Evolutionary conservation across 2,888 invertebrate genomes (phyloP).

Genomic region (Plebejus anna): DNA sequence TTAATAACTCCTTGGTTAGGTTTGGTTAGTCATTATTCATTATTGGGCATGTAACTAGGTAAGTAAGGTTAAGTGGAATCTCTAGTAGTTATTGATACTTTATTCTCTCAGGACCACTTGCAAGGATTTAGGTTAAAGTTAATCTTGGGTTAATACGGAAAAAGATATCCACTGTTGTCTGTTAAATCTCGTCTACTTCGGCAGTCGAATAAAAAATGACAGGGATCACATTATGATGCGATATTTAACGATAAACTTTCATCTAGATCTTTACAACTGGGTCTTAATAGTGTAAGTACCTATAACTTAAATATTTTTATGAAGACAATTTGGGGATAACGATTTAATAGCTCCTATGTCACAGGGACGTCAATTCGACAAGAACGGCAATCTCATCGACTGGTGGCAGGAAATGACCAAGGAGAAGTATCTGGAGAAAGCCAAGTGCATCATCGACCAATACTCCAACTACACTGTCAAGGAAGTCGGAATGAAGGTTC

Average conservation of each 20-base stretch:
- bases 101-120: too few relatives aligned
- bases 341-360: neutral
- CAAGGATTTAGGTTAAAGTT: too few relatives aligned
- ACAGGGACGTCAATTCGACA: slow-evolving; percentile 93
- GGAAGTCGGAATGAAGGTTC: slow-evolving; percentile 86
- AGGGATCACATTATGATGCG: neutral
- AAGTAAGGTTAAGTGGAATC: neutral
- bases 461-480: slow-evolving; percentile 94
- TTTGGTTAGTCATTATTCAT: neutral
- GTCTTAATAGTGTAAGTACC: neutral
- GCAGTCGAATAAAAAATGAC: too few relatives aligned
- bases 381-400: slow-evolving; percentile 92
- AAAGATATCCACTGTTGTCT: too few relatives aligned
- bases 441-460: slow-evolving; percentile 95
- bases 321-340: neutral
- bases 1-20: neutral
- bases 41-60: neutral
- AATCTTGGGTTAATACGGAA: too few relatives aligned
- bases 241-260: neutral
- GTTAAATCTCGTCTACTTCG: too few relatives aligned
- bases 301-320: neutral
- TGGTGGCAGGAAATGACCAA: slow-evolving; percentile 96
- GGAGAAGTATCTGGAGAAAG: slow-evolving; percentile 88
- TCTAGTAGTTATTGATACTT: neutral
- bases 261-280: neutral